phyloP scores from a whole-genome alignment of 2,888 invertebrate genomes.

The Eilema caniola region DNA sequence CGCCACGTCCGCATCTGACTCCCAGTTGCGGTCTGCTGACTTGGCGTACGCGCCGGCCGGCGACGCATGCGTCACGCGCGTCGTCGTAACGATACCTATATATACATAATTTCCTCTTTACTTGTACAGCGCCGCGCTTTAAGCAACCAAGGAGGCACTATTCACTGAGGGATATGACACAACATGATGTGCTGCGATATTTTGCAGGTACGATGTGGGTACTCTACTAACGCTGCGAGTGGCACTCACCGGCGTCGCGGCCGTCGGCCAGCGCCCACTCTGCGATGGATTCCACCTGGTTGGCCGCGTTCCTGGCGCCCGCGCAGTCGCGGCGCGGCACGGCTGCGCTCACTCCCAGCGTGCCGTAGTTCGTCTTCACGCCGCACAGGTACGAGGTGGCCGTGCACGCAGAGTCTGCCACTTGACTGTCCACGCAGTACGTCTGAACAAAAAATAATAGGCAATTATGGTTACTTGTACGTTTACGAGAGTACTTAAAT shows the following conservation, averaged over 20 bases:
- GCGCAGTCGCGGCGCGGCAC: conserved; percentile 87
- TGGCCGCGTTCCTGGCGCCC: conserved; percentile 77
- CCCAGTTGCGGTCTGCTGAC: conserved; percentile 90
- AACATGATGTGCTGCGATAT: too few species aligned
- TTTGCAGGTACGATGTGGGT: neutral
- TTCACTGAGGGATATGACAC: too few species aligned
- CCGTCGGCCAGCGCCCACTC: conserved; percentile 88
- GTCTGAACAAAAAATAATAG: conserved; percentile 66
- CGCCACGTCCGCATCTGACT: conserved; percentile 88
- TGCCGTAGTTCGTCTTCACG: conserved; percentile 88
- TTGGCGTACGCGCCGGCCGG: conserved; percentile 91
- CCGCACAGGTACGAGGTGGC: conserved; percentile 90
- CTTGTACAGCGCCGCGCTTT: too few species aligned
- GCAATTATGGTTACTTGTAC: neutral
- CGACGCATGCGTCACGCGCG: conserved; percentile 92
- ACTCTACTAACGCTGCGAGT: neutral
- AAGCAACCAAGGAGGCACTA: too few species aligned
- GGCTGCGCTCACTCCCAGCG: conserved; percentile 89
- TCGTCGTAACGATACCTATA: conserved; percentile 90
- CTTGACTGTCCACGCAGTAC: conserved; percentile 88
- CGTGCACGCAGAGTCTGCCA: conserved; percentile 91
- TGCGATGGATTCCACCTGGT: conserved; percentile 89
- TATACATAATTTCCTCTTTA: neutral
- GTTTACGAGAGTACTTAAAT: too few species aligned
- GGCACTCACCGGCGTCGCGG: conserved; percentile 65